Conservation (phyloP, 1,140 invertebrate species). For the Chionoecetes opilio region DNA sequence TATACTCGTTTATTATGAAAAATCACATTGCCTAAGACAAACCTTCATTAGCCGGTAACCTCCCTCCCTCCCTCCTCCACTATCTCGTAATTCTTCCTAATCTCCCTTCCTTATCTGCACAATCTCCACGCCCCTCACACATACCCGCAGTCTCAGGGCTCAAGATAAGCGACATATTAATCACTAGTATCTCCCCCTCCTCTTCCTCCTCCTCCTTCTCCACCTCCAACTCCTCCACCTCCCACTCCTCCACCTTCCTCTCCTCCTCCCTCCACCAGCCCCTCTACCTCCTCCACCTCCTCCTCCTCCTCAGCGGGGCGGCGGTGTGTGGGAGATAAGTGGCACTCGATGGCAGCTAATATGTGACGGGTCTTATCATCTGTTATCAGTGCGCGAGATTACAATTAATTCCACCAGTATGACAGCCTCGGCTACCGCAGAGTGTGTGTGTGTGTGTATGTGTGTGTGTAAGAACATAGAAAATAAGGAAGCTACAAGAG, state of each 20-base stretch:
- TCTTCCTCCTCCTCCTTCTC: too few relatives aligned
- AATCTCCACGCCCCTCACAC: not conserved
- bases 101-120: not conserved
- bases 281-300: not conserved
- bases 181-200: not conserved
- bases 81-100: not conserved
- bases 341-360: not conserved
- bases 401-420: not conserved
- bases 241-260: too few relatives aligned
- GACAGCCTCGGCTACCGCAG: conserved; percentile 6
- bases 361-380: not conserved
- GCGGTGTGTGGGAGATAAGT: not conserved
- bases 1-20: too few relatives aligned
- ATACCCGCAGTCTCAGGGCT: not conserved
- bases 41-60: not conserved
- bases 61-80: not conserved
- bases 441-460: conserved; percentile 7
- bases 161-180: not conserved
- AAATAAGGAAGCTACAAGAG: too few relatives aligned
- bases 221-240: too few relatives aligned
- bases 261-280: too few relatives aligned
- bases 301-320: not conserved
- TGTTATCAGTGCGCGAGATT: not conserved
- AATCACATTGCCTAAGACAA: not conserved
- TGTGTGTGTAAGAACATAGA: conserved; percentile 10